phyloP scores from a whole-genome alignment of 2,113 vertebrate genomes.

The mouse (Mus musculus) region GRCm39 chr2:117032001-117032500 shows the following conservation, averaged over 20 bases:
- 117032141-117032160: neutral
- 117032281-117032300: neutral
- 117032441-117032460: neutral
- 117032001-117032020: neutral
- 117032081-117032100: neutral
- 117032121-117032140: neutral
- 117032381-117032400: neutral
- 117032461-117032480: neutral
- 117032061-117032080: neutral
- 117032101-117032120: neutral
- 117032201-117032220: neutral
- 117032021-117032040: slow-evolving; percentile 15
- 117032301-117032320: neutral
- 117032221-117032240: too few relatives aligned
- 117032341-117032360: neutral
- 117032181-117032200: neutral
- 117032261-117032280: too few relatives aligned
- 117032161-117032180: neutral
- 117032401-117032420: neutral
- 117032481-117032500: neutral
- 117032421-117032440: neutral
- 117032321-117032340: neutral
- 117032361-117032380: neutral
- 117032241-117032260: neutral
- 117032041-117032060: neutral